Conservation (phyloP, 2,888 invertebrate species). For the Sinotaia quadrata region DNA sequence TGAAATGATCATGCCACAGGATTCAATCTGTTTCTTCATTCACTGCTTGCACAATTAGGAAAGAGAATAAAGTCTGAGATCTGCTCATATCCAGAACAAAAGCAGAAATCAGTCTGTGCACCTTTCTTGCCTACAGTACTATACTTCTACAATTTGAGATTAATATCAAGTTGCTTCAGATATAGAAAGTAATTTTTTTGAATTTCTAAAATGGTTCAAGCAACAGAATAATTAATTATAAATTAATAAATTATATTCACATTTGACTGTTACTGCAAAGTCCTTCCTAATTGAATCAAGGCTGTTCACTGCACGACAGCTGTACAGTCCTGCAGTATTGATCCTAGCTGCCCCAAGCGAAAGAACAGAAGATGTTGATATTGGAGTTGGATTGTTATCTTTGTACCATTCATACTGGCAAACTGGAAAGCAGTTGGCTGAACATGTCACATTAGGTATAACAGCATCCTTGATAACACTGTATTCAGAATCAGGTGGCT, state of each 20-base stretch:
- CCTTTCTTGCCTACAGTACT: too few species aligned
- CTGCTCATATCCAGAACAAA: too few species aligned
- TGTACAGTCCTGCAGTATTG: conserved; percentile 13
- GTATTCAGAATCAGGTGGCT: conserved; percentile 14
- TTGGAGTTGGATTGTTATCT: not conserved
- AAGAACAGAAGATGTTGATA: not conserved
- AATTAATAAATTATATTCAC: conserved; percentile 19
- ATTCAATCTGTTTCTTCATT: too few species aligned
- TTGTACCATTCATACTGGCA: conserved; percentile 27
- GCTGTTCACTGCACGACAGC: conserved; percentile 20
- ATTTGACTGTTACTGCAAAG: conserved; percentile 10
- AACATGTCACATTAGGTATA: conserved; percentile 28
- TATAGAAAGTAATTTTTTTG: too few species aligned
- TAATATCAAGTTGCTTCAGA: too few species aligned
- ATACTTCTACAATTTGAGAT: too few species aligned
- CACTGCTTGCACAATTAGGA: too few species aligned
- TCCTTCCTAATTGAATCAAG: conserved; percentile 5
- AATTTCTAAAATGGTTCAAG: too few species aligned
- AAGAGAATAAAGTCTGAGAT: too few species aligned
- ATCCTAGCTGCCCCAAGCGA: conserved; percentile 12
- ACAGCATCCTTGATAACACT: not conserved
- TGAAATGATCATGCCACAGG: too few species aligned
- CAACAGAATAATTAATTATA: too few species aligned
- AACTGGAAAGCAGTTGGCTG: conserved; percentile 25
- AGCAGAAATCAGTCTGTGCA: too few species aligned